Conservation (phyloP, 2,888 invertebrate genomes). For the Oligia strigilis region DNA sequence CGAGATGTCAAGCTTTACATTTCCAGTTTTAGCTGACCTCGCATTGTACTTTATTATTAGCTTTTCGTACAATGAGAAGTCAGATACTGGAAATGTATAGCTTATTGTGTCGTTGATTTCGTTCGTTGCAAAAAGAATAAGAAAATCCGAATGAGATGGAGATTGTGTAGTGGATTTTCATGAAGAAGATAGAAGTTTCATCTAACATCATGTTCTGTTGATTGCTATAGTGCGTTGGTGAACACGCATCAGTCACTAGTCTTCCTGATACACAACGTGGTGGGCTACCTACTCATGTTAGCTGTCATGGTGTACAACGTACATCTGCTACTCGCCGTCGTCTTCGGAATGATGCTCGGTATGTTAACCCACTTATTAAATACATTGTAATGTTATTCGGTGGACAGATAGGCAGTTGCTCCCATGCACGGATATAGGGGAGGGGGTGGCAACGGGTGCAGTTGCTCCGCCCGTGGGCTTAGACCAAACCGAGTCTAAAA, state of each 20-base stretch:
- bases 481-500: too few relatives aligned
- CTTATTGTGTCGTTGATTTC: neutral
- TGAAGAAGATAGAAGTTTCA: too few relatives aligned
- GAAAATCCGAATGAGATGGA: neutral
- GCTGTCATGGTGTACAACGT: constrained; percentile 94
- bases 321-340: constrained; percentile 92
- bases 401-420: neutral
- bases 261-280: constrained; percentile 90
- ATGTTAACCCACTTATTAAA: constrained; percentile 56
- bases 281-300: constrained; percentile 93
- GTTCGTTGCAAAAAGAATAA: neutral
- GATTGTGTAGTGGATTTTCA: neutral
- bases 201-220: neutral
- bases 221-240: constrained; percentile 75
- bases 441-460: too few relatives aligned
- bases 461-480: too few relatives aligned
- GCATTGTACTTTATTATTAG: too few relatives aligned
- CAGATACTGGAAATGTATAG: neutral
- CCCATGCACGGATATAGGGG: too few relatives aligned
- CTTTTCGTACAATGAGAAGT: too few relatives aligned
- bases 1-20: neutral
- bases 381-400: neutral
- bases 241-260: constrained; percentile 86
- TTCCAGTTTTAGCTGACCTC: neutral
- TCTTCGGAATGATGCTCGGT: constrained; percentile 92